These are phyloP conservation scores for Acanthisitta chloris DNA, from an alignment of 2,113 vertebrate species.

Conservation along the genomic window DNA sequence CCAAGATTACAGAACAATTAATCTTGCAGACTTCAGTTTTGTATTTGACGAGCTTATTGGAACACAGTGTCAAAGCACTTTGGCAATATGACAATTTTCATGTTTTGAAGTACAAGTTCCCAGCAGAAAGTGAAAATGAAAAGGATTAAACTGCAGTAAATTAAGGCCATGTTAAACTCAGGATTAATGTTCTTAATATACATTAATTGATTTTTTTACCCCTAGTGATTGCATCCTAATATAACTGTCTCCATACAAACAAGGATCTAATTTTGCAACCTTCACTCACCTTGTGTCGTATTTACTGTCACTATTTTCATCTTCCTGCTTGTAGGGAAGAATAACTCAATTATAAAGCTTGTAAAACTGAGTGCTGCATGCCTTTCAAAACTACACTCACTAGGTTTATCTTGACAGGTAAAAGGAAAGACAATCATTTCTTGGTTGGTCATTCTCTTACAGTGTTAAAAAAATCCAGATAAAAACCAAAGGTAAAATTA, in stretches of 20 bases:
- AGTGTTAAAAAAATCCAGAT: background rate
- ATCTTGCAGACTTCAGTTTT: background rate
- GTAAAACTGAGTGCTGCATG: background rate
- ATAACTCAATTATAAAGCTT: background rate
- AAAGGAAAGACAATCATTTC: background rate
- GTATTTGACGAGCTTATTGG: background rate
- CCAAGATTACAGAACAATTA: background rate
- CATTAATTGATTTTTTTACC: background rate
- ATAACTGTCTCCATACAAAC: background rate
- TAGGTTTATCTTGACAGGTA: background rate
- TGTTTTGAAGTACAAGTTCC: background rate
- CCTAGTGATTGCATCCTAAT: background rate
- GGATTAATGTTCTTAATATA: constrained; percentile 8
- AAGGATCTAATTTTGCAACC: background rate
- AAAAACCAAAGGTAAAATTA: background rate
- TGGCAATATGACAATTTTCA: background rate
- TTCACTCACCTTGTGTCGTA: background rate
- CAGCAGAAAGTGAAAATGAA: constrained; percentile 10
- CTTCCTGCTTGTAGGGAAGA: background rate
- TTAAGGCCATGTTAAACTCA: background rate
- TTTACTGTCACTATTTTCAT: background rate
- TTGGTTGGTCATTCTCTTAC: background rate
- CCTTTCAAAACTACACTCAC: background rate
- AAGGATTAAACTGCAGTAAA: constrained; percentile 22
- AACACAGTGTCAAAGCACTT: background rate